Conservation (phyloP, 2,113 vertebrate species). For the Pseudopodoces humilis region DNA sequence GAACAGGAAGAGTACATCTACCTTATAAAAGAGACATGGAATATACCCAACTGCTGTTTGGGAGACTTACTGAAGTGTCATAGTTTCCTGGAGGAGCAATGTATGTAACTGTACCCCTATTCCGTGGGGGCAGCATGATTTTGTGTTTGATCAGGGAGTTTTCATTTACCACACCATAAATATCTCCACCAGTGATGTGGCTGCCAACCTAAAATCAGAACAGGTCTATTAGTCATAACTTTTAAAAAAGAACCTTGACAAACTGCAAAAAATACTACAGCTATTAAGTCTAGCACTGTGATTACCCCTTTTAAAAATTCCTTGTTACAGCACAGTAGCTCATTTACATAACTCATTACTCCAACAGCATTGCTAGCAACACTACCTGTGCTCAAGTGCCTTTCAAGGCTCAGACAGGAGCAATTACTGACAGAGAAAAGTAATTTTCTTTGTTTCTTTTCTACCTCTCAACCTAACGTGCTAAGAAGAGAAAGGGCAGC, state of each 20-base stretch:
- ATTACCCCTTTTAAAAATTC: background rate
- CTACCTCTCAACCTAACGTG: background rate
- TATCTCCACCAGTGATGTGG: slow-evolving; percentile 97
- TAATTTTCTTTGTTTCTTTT: background rate
- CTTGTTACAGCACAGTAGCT: background rate
- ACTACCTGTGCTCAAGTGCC: background rate
- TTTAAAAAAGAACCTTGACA: background rate
- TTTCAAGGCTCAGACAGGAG: background rate
- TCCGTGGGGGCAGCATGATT: slow-evolving; percentile 94
- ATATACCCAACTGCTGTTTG: background rate
- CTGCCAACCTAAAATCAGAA: slow-evolving; percentile 84
- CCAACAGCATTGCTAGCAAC: background rate
- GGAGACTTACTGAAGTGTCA: slow-evolving; percentile 85
- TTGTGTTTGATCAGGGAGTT: slow-evolving; percentile 98
- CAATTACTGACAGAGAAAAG: background rate
- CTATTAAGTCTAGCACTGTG: slow-evolving; percentile 1
- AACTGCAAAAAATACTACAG: background rate
- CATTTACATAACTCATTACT: background rate
- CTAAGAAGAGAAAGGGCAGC: background rate
- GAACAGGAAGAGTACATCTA: background rate
- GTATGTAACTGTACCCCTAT: slow-evolving; percentile 94
- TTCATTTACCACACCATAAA: slow-evolving; percentile 89
- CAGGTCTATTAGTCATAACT: background rate
- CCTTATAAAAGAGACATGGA: background rate
- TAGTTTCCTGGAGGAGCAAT: slow-evolving; percentile 92